Base-by-base conservation (phyloP, 2,888 invertebrate genomes). In the Diadegma fenestrale region DNA sequence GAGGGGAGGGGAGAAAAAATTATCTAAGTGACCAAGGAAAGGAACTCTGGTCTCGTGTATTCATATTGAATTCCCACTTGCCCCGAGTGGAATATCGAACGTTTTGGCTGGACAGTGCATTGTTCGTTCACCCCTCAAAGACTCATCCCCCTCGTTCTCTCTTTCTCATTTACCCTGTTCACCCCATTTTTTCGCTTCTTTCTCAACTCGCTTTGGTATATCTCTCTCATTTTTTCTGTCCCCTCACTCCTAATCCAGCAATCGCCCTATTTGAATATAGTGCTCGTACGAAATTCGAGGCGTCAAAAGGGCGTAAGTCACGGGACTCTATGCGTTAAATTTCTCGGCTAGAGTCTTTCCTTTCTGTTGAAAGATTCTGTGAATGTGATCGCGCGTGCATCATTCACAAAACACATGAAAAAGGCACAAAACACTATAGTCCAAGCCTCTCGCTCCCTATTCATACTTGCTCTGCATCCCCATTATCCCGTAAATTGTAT, bases 401-500 rank as follows among this genome's bases (percentile, higher is more conserved):
- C 64, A 26, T 58, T 51, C 78, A 69, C 58, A 72, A 71, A 72
- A 80, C 64, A 72, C 72, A 63, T 17, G 68, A 71, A 12, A 43
- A 26, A 76, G 76, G 54, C 80, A 51, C 64, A 73, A 84, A 77
- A 73, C 77, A 51, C 69, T 30, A 22, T 43, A 30, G 54, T 33
- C 41, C 41, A 14, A 79, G 79, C 85, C 85, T 79, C 80, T 85
- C 79, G 63, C 54, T 37, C 33, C 78, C 22, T 69, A 58, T 68
- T 58, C 58, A 26, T 14, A 14, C 58, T 14, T 14, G 26, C 58
- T 58, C 58, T 26, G 58, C 89, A 89, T 89, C 91, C 91, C 92
- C 90, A 93, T 93, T 94, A 93, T 93, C 90, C 81, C 90, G 92
- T 91, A 94, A 94, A 94, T 94, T 93, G 93, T 93, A 94, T 94